Base-by-base conservation (phyloP, 64 coral and sea anemone species). In the Dendrophyllia cribrosa region DNA sequence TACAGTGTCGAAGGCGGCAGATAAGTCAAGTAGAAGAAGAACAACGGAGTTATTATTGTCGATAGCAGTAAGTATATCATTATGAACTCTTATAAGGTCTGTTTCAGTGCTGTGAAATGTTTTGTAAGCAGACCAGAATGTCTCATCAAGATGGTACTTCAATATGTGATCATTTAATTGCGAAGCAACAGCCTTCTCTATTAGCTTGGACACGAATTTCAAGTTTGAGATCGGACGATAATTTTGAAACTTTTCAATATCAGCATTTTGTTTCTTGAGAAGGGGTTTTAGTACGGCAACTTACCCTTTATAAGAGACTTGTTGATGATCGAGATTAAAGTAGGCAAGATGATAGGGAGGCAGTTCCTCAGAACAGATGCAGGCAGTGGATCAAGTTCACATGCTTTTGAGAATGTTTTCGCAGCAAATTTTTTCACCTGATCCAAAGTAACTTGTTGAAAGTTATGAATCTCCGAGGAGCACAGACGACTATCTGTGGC, bases 301-400 rank as follows among this genome's bases (percentile, higher is more conserved):
- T 59, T 92, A 61, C 75, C 90, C 76, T 45, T 66, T 5, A 50
- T 61, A 20, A 86, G 49, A 59, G 81, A 86, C 77, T 77, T 72
- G 66, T 86, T 86, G 0, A 92, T 75, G 58, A 92, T 85, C 43
- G 72, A 85, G 48, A 80, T 92, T 53, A 92, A 59, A 34, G 70
- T 58, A 74, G 90, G 90, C 34, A 92, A 62, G 34, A 86, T 65
- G 43, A 72, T 51, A 62, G 66, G 16, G 22, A 75, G 59, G 25
- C 90, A 86, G 47, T 44, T 44, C 62, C 76, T 92, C 73, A 83
- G 75, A 60, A 86, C 61, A 63, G 78, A 83, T 58, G 59, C 80
- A 53, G 90, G 90, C 48, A 86, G 82, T 59, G 90, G 90, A 79
- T 85, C 90, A 60, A 92, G 72, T 13, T 78, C 61, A 65, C 90